phyloP scores from a whole-genome alignment of 2,797 vertebrate genomes.

The Myotis vivesi region DNA sequence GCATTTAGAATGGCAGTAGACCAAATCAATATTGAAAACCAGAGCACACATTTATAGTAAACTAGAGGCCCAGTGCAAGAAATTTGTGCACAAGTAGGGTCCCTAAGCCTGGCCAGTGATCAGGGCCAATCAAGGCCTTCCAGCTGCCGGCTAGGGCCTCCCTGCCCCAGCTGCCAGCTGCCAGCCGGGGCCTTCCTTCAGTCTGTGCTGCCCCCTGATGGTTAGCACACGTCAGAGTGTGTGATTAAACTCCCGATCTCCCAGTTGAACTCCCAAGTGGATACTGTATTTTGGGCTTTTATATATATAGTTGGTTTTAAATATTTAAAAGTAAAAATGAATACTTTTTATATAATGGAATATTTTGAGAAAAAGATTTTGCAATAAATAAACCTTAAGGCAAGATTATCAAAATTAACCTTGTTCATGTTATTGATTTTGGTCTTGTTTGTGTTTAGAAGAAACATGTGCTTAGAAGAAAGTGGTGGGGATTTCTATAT shows the following conservation, averaged over 20 bases:
- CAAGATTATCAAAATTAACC: constrained; percentile 8
- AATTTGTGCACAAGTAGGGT: too few relatives aligned
- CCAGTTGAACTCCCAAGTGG: too few relatives aligned
- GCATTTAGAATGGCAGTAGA: constrained; percentile 42
- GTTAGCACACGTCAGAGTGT: too few relatives aligned
- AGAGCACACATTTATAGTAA: not conserved
- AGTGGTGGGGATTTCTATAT: not conserved
- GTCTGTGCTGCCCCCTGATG: too few relatives aligned
- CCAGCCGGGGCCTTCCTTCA: too few relatives aligned
- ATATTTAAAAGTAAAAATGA: constrained; percentile 23
- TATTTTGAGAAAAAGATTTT: constrained; percentile 22
- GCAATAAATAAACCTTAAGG: not conserved
- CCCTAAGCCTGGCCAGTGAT: too few relatives aligned
- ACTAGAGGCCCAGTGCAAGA: too few relatives aligned
- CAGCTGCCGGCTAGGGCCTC: fast-evolving
- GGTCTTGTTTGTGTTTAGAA: not conserved
- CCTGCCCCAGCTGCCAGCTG: too few relatives aligned
- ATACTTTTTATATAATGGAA: not conserved
- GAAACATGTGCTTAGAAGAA: not conserved
- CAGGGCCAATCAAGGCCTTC: too few relatives aligned
- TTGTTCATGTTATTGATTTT: not conserved
- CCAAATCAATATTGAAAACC: constrained; percentile 16
- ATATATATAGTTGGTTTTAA: not conserved
- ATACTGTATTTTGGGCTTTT: too few relatives aligned
- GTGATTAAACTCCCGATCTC: too few relatives aligned